These are phyloP conservation scores for Anthrax anthrax DNA, from an alignment of 2,888 invertebrate genomes.

Conservation along the genomic window DNA sequence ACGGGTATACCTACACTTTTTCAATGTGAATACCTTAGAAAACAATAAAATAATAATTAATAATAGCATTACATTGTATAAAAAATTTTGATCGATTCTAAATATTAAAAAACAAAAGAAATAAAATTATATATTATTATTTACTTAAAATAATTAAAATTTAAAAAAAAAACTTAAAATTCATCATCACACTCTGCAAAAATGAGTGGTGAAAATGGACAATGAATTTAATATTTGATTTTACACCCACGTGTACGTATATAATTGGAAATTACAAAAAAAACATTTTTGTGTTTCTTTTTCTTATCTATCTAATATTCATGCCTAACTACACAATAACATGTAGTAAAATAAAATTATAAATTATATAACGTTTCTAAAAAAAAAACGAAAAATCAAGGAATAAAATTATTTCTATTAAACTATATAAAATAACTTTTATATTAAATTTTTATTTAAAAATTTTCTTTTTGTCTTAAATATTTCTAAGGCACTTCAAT, in stretches of 20 bases:
- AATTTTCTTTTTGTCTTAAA: background rate
- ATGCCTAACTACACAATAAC: constrained; percentile 24
- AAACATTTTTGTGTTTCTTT: constrained; percentile 10
- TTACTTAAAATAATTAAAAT: background rate
- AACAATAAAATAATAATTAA: too few relatives aligned
- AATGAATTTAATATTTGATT: too few relatives aligned
- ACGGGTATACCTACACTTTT: too few relatives aligned
- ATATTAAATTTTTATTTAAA: background rate
- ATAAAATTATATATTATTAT: too few relatives aligned
- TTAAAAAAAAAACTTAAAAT: background rate
- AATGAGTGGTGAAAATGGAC: background rate
- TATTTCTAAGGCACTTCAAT: constrained; percentile 13
- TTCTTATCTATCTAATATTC: constrained; percentile 15
- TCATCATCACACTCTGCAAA: background rate
- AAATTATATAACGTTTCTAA: background rate
- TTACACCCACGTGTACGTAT: too few relatives aligned
- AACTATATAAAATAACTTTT: background rate
- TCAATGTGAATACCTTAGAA: too few relatives aligned
- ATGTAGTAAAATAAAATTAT: constrained; percentile 6
- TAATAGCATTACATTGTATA: too few relatives aligned
- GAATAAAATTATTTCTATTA: background rate
- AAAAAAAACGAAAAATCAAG: too few relatives aligned
- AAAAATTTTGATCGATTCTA: too few relatives aligned
- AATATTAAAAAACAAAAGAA: too few relatives aligned
- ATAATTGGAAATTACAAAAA: background rate